Percentiles rank a stretch among this genome's conserved stretches.
These are phyloP conservation scores for Tyrannus savana DNA, from an alignment of 2,113 vertebrate genomes.

Conservation along the genomic window DNA sequence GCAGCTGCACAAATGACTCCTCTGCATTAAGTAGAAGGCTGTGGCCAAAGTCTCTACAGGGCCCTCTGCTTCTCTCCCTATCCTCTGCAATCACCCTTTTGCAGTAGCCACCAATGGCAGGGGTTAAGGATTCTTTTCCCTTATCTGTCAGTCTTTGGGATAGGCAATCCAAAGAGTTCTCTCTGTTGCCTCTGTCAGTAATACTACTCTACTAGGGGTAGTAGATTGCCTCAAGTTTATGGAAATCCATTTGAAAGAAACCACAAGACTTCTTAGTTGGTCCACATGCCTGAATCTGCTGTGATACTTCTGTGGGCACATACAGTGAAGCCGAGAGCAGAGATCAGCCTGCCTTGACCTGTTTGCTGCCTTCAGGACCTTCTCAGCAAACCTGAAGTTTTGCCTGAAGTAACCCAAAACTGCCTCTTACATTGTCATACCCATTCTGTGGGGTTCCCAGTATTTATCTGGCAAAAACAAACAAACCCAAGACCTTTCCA, in stretches of 20 bases:
- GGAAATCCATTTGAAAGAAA: neutral
- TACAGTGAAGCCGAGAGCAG: neutral
- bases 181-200: neutral
- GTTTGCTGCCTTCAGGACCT: neutral
- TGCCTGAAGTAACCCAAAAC: neutral
- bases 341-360: neutral
- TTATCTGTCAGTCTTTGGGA: neutral
- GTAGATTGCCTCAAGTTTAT: neutral
- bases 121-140: neutral
- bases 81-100: neutral
- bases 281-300: neutral
- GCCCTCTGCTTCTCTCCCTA: neutral
- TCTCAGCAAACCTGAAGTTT: neutral
- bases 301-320: neutral
- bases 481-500: neutral
- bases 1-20: neutral
- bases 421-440: neutral
- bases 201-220: neutral
- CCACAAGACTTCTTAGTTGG: neutral
- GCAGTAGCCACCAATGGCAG: neutral
- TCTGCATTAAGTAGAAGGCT: neutral
- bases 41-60: neutral
- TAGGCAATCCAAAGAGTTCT: neutral
- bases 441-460: neutral
- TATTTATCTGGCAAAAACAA: neutral